Conservation (phyloP, 2,888 invertebrate genomes). For the Theretra japonica region DNA sequence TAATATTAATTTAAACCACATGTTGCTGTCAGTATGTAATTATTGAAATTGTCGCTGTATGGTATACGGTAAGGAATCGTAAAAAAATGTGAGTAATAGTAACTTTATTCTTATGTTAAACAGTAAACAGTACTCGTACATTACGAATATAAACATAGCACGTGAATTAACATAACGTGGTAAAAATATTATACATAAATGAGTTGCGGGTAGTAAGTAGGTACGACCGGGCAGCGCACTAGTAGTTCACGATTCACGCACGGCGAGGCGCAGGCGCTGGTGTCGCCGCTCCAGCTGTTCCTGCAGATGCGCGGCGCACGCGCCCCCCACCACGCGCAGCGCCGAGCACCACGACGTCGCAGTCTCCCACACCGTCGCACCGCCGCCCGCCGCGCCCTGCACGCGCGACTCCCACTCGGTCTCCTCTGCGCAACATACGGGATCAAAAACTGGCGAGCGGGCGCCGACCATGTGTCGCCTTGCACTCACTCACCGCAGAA, state of each 20-base stretch:
- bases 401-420: conserved; percentile 44
- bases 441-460: background rate
- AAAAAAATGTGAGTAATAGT: too few relatives aligned
- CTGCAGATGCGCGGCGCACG: conserved; percentile 37
- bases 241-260: conserved; percentile 27
- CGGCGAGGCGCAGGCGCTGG: conserved; percentile 36
- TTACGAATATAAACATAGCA: too few relatives aligned
- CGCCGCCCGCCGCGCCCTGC: conserved; percentile 31
- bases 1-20: too few relatives aligned
- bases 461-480: background rate
- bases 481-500: conserved; percentile 51
- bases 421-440: conserved; percentile 44
- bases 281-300: conserved; percentile 33
- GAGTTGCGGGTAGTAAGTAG: too few relatives aligned
- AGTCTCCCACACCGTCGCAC: conserved; percentile 41
- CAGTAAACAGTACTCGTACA: too few relatives aligned
- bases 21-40: too few relatives aligned
- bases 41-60: too few relatives aligned
- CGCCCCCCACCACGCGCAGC: conserved; percentile 45
- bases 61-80: too few relatives aligned
- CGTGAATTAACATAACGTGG: too few relatives aligned
- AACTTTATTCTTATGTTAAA: too few relatives aligned
- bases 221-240: too few relatives aligned
- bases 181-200: too few relatives aligned
- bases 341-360: conserved; percentile 38